Evolutionary conservation across 1,140 invertebrate genomes (phyloP), one percentile per base, ranked within the genome.

Genomic region (Nylanderia fulva): DNA sequence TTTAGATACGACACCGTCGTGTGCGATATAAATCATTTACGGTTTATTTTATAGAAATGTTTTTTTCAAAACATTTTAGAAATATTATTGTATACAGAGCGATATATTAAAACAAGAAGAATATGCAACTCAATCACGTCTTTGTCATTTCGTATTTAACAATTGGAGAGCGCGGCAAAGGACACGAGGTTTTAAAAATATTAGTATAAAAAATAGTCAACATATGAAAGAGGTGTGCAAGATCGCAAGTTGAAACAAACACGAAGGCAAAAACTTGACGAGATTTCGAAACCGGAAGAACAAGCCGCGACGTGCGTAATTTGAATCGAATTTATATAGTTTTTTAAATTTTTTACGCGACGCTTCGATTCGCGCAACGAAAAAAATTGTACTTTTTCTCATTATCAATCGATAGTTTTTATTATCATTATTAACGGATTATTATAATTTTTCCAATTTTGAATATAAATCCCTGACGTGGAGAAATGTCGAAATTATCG

Each of bases 241-340:
- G 24, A 13, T 54, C 18, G 24, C 24, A 42, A 39, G 5, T 61
- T 36, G 24, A 64, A 66, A 27, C 42, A 64, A 66, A 27, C 42
- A 21, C 33, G 7, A 29, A 77, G 7, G 39, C 18, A 36, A 54
- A 68, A 39, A 54, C n/a, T 29, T 68, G 75, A 8, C 42, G 61
- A 33, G 29, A 66, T 54, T 79, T 48, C 42, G 39, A 79, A 79
- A 77, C 75, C 60, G 75, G 39, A 66, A 77, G 39, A 77, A 36
- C 60, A 48, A 29, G 29, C 61, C 4, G 8, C 13, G 74, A 77
- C 39, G 21, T 42, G 72, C 58, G 48, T 64, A 77, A 77, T 39
- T n/a, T 42, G 13, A 45, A 7, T 77, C 42, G 27, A 76, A 63
- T n/a, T n/a, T n/a, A n/a, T 15, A 18, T 18, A 48, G 4, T 45